Evolutionary conservation across 1,140 invertebrate genomes (phyloP), one percentile per base, ranked within the genome.

Genomic region (Apis florea): DNA sequence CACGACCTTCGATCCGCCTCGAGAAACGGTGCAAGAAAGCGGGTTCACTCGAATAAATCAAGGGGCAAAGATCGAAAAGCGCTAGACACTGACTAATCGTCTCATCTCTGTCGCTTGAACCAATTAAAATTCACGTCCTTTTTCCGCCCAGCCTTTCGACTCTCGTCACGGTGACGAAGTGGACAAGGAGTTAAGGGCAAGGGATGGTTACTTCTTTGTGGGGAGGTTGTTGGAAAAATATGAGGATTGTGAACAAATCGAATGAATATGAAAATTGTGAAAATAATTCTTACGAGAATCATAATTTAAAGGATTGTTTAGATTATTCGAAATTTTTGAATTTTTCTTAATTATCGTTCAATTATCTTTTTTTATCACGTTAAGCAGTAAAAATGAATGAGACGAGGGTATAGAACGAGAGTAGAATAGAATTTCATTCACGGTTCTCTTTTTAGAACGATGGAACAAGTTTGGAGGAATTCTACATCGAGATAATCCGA

Each of bases 91-190:
- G n/a, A 31, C 26, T 31, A 31, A n/a, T n/a, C n/a, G 26, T 2
- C 31, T 4, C 2, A 31, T 19, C 19, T 26, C 11, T 24, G 1
- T 56, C 51, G 24, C 19, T 19, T 10, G 1, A 31, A 24, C 76
- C 76, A 78, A 78, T 78, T 78, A 70, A 78, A 78, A 47, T 59
- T n/a, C n/a, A 78, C 76, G 70, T 78, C 76, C 67, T 70, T 70
- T 78, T 78, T 67, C 64, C 67, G 63, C 26, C 40, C n/a, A n/a
- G n/a, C n/a, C 63, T 67, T 40, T 76, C n/a, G 58, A 67, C 51
- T 19, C 49, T 47, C 40, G 67, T 53, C 63, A 78, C 49, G 58
- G 56, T 26, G 13, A 40, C 31, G 31, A 40, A 0, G 31, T 40
- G 31, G 31, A 40, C 31, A 6, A 40, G 31, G 31, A 2, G 4